phyloP scores from a whole-genome alignment of 2,797 vertebrate genomes.

The Gambusia yucatana region DNA sequence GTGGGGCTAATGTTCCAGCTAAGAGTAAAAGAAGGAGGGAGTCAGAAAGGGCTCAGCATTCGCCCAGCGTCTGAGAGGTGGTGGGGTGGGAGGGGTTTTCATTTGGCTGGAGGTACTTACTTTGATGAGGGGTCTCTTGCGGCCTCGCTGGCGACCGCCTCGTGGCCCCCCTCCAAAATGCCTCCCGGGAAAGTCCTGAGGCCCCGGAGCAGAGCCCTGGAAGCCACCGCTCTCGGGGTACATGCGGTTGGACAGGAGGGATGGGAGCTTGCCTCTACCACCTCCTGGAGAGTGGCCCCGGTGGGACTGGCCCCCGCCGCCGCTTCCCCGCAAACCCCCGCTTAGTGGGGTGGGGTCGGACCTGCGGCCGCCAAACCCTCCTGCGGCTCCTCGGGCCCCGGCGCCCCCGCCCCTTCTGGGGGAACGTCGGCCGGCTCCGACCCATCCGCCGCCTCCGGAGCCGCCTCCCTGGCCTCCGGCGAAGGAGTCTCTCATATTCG shows the following conservation, averaged over 20 bases:
- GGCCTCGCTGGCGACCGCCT: slow-evolving; percentile 88
- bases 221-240: slow-evolving; percentile 89
- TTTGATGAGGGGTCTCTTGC: slow-evolving; percentile 88
- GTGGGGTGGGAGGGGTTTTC: slow-evolving; percentile 25
- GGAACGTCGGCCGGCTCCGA: slow-evolving; percentile 81
- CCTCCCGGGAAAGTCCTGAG: slow-evolving; percentile 87
- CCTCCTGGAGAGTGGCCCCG: slow-evolving; percentile 83
- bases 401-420: slow-evolving; percentile 82
- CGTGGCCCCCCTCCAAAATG: slow-evolving; percentile 88
- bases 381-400: slow-evolving; percentile 75
- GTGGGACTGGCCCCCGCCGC: slow-evolving; percentile 75
- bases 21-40: slow-evolving; percentile 49
- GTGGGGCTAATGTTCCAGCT: slow-evolving; percentile 47
- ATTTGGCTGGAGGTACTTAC: slow-evolving; percentile 85
- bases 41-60: slow-evolving; percentile 53
- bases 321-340: slow-evolving; percentile 78
- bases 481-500: slow-evolving; percentile 85
- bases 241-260: slow-evolving; percentile 93
- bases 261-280: slow-evolving; percentile 90
- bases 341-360: slow-evolving; percentile 81
- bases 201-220: slow-evolving; percentile 82
- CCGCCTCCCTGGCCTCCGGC: slow-evolving; percentile 74
- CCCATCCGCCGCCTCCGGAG: slow-evolving; percentile 82
- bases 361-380: slow-evolving; percentile 82
- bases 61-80: slow-evolving; percentile 64